Base-by-base conservation (phyloP, 2,797 vertebrate species). In the Liparis tanakae region DNA sequence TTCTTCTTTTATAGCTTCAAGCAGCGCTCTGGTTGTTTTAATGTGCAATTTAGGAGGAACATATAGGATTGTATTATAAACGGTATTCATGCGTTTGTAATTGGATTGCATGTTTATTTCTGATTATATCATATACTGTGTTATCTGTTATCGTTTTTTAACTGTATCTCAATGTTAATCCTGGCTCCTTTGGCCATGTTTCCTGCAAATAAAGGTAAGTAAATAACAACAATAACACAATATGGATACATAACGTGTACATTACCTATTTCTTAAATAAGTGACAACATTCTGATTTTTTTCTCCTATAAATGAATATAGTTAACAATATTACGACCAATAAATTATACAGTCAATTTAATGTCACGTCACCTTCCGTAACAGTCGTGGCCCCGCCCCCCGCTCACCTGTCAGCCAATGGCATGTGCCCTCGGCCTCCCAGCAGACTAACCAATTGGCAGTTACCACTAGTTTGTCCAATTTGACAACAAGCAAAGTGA, bases 371-470 rank as follows among this genome's bases (percentile, higher is more conserved):
- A 55, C 33, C 1, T 10, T 22, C 36, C 13, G 3, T 25, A 7
- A 51, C 25, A 39, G 17, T 22, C 5, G 7, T 14, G 4, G 0
- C 34, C 58, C 9, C 39, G 39, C 39, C 43, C 59, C 60, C 57
- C 57, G 15, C 1, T 22, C 18, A 50, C 12, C 25, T 37, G 44
- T 70, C 55, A 60, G 37, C 54, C 54, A 76, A 65, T 70, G 60
- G 65, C n/a, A 30, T 3, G 9, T 7, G 34, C 18, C 6, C 41
- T 54, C 6, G 36, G 65, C n/a, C 33, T 56, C 12, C 12, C 20
- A 20, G 17, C 10, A 20, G 7, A 3, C 25, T 51, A 9, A 66
- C 7, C 14, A n/a, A 57, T 22, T 10, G 17, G 37, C 14, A n/a
- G 48, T 22, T 7, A 12, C n/a, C 36, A 0, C 3, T 3, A 20